Base-by-base conservation (phyloP, 2,888 invertebrate genomes). In the Ecliptopera silaceata region DNA sequence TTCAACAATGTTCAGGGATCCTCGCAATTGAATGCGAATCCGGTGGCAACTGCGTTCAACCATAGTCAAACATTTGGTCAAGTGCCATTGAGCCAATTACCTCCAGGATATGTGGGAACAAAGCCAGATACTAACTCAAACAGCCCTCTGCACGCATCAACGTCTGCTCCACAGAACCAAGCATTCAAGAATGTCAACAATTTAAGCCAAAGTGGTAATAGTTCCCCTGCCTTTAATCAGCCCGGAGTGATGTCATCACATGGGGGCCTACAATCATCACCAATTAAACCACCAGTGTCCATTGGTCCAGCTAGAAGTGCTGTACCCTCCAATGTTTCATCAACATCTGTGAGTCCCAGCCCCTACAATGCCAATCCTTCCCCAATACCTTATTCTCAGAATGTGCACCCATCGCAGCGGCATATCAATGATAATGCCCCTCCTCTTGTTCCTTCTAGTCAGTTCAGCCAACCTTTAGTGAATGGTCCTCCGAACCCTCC, bases 371-470 rank as follows among this genome's bases (percentile, higher is more conserved):
- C 75, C 11, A 81, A 82, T 60, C 63, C 79, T 45, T 77, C 78
- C 13, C 73, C 81, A 10, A 75, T 71, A 50, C 75, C 79, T 34
- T 85, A 80, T 59, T 69, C 75, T 46, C 75, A 77, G 31, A 82
- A 70, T 61, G 75, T 74, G 57, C 77, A 73, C 26, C 69, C 70
- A 17, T 82, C 76, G 45, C 77, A 78, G 52, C 74, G 61, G 56
- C 89, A 88, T 70, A 86, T 91, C 17, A 91, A 91, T 77, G 84
- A 88, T 62, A 91, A 85, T 80, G 75, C 87, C 61, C 87, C 89
- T 63, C 87, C 90, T 59, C 81, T 89, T 48, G 74, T 84, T 66
- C 71, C 90, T 57, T 86, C 90, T 88, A 90, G 86, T 88, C 88
- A 87, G 67, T 76, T 72, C 62, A 82, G 69, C 64, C 87, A 84